Conservation (phyloP, 1,140 invertebrate species). For the Platyscapa corneri region DNA sequence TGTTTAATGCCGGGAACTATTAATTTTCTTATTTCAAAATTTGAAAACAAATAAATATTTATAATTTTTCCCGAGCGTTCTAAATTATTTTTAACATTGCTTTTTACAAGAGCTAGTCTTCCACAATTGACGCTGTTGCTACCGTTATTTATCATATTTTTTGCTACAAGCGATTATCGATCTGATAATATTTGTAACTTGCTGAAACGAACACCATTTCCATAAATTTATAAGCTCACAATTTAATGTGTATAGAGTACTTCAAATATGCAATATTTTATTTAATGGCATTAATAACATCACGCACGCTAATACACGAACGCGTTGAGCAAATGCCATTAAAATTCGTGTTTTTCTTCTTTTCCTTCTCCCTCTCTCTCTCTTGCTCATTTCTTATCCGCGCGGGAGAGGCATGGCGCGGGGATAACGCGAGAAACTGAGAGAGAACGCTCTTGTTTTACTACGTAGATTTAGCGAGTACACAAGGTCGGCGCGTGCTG, state of each 20-base stretch:
- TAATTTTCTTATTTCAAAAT: no score
- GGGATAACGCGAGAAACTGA: background rate
- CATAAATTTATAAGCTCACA: slow-evolving; percentile 7
- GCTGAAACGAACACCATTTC: background rate
- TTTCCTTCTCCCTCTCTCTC: background rate
- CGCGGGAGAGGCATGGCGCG: background rate
- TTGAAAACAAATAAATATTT: no score
- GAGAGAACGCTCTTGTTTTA: slow-evolving; percentile 51
- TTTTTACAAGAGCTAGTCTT: no score
- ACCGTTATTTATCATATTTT: background rate
- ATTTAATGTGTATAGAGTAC: background rate
- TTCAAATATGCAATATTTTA: slow-evolving; percentile 33
- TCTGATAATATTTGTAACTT: background rate
- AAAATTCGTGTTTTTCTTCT: slow-evolving; percentile 61
- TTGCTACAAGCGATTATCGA: background rate
- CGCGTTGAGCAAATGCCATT: slow-evolving; percentile 65
- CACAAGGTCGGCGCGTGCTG: slow-evolving; percentile 71
- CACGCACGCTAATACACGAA: slow-evolving; percentile 44
- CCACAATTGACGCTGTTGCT: background rate
- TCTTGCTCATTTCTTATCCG: background rate
- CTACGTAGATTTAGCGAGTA: slow-evolving; percentile 72
- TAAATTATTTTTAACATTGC: no score
- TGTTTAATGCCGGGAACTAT: no score
- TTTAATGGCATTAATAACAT: slow-evolving; percentile 34
- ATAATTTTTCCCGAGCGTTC: no score